These are phyloP conservation scores for Vulpes vulpes DNA, from an alignment of 2,113 vertebrate genomes.

Conservation along the genomic window DNA sequence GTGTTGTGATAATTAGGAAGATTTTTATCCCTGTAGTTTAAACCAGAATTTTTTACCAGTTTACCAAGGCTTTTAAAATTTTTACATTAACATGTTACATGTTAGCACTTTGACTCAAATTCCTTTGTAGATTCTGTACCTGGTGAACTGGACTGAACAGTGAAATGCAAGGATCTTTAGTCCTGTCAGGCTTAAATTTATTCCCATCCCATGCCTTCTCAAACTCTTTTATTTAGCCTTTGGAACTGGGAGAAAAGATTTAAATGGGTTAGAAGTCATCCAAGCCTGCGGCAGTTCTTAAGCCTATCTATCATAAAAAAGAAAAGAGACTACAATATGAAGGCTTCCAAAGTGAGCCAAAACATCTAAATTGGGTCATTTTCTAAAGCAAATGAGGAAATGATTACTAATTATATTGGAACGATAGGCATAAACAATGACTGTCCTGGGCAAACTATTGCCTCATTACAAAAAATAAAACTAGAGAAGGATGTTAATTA, in stretches of 20 bases:
- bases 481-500: not conserved
- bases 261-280: not conserved
- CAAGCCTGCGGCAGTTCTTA: not conserved
- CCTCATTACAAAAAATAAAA: constrained; percentile 46
- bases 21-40: not conserved
- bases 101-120: constrained; percentile 17
- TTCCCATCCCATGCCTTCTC: not conserved
- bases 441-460: not conserved
- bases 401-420: constrained; percentile 1
- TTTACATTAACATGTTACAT: not conserved
- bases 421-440: not conserved
- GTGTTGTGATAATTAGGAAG: not conserved
- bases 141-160: not conserved
- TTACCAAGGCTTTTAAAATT: not conserved
- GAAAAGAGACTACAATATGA: not conserved
- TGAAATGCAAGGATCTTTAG: not conserved
- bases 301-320: not conserved
- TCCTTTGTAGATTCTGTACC: not conserved
- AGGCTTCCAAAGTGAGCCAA: not conserved
- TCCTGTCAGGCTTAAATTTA: not conserved
- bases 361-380: not conserved
- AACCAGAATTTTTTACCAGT: not conserved
- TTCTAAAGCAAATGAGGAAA: not conserved
- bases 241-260: not conserved
- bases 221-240: constrained; percentile 24